Conservation (phyloP, 2,113 vertebrate species). For the Etheostoma cragini region DNA sequence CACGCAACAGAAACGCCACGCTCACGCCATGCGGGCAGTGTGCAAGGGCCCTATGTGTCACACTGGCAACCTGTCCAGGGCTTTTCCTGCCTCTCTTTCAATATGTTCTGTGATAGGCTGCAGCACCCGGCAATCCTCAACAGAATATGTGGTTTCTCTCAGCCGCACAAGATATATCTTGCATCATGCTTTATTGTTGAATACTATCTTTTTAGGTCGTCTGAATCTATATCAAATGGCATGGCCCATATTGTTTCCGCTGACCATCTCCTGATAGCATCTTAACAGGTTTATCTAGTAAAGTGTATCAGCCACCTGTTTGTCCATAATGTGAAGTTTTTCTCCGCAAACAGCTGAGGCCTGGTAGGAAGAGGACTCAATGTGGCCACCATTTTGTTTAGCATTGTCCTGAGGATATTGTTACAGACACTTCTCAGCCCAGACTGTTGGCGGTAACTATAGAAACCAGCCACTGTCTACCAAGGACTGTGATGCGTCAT, state of each 20-base stretch:
- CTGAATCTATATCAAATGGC: constrained; percentile 27
- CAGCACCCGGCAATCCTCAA: not conserved
- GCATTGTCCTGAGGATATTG: constrained; percentile 56
- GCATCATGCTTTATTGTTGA: not conserved
- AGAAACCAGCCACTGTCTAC: constrained; percentile 70
- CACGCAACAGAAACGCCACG: no score
- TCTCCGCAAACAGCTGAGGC: constrained; percentile 33
- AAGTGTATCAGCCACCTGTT: constrained; percentile 46
- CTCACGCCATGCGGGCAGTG: no score
- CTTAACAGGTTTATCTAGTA: constrained; percentile 10
- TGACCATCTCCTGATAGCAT: not conserved
- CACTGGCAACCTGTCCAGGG: not conserved
- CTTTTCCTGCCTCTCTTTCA: not conserved
- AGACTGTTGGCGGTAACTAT: constrained; percentile 75
- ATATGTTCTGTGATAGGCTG: not conserved
- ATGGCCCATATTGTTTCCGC: constrained; percentile 2
- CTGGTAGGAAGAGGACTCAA: constrained; percentile 16
- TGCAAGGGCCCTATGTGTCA: not conserved
- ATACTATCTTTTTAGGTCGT: not conserved
- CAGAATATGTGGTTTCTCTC: not conserved
- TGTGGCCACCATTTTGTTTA: constrained; percentile 52
- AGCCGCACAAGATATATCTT: not conserved
- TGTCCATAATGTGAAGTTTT: constrained; percentile 36
- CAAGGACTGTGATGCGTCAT: constrained; percentile 56
- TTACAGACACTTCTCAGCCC: constrained; percentile 63